Evolutionary conservation across 2,113 vertebrate species (phyloP).

Genomic region (Bambusicola thoracicus): DNA sequence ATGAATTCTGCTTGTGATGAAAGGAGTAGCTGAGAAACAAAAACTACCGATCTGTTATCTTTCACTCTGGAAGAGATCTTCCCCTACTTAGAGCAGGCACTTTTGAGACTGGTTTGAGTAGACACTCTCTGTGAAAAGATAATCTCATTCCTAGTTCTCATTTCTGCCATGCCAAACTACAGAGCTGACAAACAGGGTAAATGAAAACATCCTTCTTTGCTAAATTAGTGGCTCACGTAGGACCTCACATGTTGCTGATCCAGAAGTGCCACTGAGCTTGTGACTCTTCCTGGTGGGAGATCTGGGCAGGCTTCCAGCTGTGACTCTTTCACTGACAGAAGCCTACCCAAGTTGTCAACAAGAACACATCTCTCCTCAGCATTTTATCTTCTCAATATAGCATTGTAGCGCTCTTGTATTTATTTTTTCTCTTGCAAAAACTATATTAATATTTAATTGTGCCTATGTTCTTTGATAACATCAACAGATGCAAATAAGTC

Average conservation of each 20-base stretch:
- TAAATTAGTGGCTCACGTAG: background rate
- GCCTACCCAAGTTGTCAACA: background rate
- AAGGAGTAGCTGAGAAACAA: background rate
- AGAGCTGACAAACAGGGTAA: slow-evolving; percentile 6
- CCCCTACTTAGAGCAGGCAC: background rate
- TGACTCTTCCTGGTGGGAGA: background rate
- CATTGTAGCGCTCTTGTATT: background rate
- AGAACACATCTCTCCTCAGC: background rate
- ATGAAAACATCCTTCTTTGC: background rate
- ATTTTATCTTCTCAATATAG: background rate
- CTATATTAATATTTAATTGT: background rate
- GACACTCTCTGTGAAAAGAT: background rate
- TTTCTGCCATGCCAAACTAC: background rate
- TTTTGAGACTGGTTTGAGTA: background rate
- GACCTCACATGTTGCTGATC: background rate
- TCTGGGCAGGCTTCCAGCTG: slow-evolving; percentile 7
- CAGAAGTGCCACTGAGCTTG: background rate
- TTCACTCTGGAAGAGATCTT: background rate
- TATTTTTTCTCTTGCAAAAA: background rate
- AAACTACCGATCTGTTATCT: background rate
- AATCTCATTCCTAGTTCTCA: background rate
- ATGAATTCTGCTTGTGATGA: background rate
- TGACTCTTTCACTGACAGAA: background rate
- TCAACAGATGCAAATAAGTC: background rate
- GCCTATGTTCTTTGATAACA: background rate